Evolutionary conservation across 1,140 invertebrate genomes (phyloP).

Genomic region (Physella acuta): DNA sequence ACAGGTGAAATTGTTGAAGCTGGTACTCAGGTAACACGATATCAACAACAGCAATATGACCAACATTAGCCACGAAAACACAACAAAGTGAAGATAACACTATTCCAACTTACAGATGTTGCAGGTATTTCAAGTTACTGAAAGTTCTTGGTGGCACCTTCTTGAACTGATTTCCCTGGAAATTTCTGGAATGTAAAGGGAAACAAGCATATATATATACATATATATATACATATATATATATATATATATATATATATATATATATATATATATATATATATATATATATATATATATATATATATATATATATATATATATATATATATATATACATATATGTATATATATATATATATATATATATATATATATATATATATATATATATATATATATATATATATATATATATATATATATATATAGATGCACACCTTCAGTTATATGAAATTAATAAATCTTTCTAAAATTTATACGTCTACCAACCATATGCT

Average conservation of each 20-base stretch:
- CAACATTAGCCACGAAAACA: too few species aligned
- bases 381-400: background rate
- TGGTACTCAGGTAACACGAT: too few species aligned
- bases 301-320: background rate
- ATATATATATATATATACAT: background rate
- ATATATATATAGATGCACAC: background rate
- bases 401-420: background rate
- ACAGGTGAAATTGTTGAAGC: too few species aligned
- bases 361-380: background rate
- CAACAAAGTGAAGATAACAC: too few species aligned
- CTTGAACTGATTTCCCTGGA: conserved; percentile 1
- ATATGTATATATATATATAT: background rate
- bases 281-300: background rate
- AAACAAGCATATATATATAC: background rate
- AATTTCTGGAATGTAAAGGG: background rate
- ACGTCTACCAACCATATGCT: too few species aligned
- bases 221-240: too few species aligned
- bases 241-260: background rate
- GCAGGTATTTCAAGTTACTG: background rate
- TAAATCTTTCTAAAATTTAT: too few species aligned
- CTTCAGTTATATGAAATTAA: too few species aligned
- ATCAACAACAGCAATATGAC: too few species aligned
- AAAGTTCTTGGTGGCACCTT: conserved; percentile 10
- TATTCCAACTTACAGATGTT: conserved; percentile 10
- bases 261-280: background rate